Conservation (phyloP, 2,797 vertebrate genomes). For the Merluccius polli region DNA sequence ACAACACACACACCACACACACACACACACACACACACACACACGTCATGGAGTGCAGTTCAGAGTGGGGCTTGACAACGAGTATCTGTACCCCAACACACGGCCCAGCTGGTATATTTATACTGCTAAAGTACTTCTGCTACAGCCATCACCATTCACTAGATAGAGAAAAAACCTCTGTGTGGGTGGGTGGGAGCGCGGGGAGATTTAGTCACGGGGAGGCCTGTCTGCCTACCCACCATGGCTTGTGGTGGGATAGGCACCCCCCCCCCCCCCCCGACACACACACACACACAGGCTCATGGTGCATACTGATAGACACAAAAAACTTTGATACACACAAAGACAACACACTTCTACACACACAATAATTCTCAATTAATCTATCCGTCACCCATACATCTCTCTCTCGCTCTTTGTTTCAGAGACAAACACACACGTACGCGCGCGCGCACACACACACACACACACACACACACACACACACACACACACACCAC, state of each 20-base stretch:
- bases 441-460: constrained; percentile 15
- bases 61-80: no score
- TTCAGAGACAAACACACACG: no score
- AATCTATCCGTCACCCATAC: background rate
- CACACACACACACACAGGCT: background rate
- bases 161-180: background rate
- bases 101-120: no score
- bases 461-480: constrained; percentile 18
- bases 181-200: background rate
- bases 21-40: no score
- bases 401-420: constrained; percentile 8
- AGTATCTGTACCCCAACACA: no score
- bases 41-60: no score
- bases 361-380: background rate
- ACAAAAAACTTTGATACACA: constrained; percentile 19
- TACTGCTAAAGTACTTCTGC: background rate
- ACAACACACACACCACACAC: no score
- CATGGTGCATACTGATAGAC: background rate
- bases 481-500: constrained; percentile 15
- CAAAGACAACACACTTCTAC: constrained; percentile 4
- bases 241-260: no score
- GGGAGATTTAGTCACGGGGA: background rate
- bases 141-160: background rate
- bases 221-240: background rate
- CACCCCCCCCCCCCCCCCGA: background rate